A percentile compares a stretch with the other conserved stretches of the same genome.
Evolutionary conservation across 2,888 invertebrate species (phyloP).

Genomic region (Metacarcinus magister): DNA sequence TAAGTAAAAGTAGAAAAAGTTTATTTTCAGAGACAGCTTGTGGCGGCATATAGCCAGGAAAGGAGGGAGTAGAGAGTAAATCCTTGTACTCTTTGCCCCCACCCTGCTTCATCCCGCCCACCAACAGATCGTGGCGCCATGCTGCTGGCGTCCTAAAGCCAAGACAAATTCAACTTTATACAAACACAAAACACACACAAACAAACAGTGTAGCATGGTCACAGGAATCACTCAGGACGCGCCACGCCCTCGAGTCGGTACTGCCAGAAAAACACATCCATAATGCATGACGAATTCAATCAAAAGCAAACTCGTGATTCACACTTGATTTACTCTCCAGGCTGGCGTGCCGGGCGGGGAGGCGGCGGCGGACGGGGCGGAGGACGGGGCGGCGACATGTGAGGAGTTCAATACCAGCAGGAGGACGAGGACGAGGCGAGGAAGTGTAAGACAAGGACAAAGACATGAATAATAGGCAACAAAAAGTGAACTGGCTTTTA

Average conservation of each 20-base stretch:
- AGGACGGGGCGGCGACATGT: neutral
- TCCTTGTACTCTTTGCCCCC: neutral
- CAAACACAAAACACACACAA: neutral
- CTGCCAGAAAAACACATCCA: neutral
- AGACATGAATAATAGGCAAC: neutral
- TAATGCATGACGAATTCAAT: neutral
- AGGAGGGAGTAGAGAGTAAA: neutral
- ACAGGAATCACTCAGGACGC: neutral
- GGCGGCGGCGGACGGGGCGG: neutral
- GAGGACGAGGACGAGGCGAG: neutral
- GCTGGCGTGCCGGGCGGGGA: neutral
- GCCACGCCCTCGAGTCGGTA: neutral
- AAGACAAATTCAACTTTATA: neutral
- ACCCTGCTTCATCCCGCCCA: neutral
- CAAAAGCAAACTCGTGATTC: neutral
- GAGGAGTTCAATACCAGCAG: neutral
- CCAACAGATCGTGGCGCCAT: too few species aligned
- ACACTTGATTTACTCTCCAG: neutral
- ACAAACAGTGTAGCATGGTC: neutral
- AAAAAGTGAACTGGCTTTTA: neutral
- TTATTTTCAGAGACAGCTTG: too few species aligned
- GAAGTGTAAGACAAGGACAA: neutral
- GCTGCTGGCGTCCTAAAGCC: too few species aligned
- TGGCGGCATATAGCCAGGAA: neutral
- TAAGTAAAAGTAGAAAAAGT: too few species aligned